Evolutionary conservation across 2,113 vertebrate species (phyloP).

Genomic region (Lepidothrix coronata): DNA sequence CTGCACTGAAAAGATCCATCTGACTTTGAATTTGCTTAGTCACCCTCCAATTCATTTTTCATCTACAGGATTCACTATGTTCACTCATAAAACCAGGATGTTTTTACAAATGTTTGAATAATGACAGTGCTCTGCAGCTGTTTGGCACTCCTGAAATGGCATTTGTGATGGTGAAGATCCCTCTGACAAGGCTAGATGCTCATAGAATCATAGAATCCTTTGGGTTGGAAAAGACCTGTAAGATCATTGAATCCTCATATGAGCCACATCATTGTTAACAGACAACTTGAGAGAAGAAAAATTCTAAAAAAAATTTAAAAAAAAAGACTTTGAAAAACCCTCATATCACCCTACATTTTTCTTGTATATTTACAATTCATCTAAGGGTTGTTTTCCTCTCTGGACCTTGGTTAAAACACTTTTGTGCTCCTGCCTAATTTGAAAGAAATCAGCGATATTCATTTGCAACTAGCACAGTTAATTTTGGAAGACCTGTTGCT

Average conservation of each 20-base stretch:
- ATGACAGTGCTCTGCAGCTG: neutral
- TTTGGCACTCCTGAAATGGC: neutral
- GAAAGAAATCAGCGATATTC: neutral
- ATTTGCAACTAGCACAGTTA: neutral
- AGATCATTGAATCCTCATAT: neutral
- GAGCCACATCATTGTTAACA: neutral
- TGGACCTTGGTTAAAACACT: neutral
- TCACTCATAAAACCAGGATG: neutral
- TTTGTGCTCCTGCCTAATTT: neutral
- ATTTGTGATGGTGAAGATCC: neutral
- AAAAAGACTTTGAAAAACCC: accelerated
- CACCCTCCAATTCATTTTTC: constrained; percentile 8
- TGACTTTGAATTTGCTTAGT: constrained; percentile 18
- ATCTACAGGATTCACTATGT: neutral
- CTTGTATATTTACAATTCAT: neutral
- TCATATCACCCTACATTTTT: neutral
- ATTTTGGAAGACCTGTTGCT: constrained; percentile 11
- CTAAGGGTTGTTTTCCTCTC: neutral
- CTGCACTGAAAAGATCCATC: neutral
- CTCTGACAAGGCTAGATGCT: neutral
- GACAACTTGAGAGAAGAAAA: neutral
- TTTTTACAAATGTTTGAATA: neutral
- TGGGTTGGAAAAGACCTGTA: neutral
- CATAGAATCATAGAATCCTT: neutral
- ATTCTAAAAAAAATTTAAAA: neutral